Evolutionary conservation across 2,113 vertebrate genomes (phyloP).

Genomic region (Fregetta grallaria): DNA sequence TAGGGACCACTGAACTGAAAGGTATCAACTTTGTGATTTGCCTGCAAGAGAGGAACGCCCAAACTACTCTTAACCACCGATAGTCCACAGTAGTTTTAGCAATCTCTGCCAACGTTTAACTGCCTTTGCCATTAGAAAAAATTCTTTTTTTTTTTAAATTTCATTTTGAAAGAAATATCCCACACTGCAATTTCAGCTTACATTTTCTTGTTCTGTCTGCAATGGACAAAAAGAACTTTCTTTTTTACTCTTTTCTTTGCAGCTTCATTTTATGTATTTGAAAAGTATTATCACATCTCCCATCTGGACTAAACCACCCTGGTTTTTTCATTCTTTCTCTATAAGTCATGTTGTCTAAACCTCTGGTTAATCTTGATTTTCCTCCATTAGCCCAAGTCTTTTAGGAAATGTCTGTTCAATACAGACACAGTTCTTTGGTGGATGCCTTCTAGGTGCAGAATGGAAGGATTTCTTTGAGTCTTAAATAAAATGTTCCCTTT

Average conservation of each 20-base stretch:
- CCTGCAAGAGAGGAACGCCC: not conserved
- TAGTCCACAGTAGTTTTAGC: not conserved
- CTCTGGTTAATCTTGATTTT: not conserved
- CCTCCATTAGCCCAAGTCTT: not conserved
- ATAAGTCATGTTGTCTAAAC: not conserved
- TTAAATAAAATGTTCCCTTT: not conserved
- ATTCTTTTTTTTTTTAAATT: too few relatives aligned
- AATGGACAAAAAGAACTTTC: not conserved
- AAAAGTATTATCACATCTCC: not conserved
- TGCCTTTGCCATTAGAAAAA: not conserved
- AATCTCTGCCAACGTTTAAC: not conserved
- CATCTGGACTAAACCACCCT: not conserved
- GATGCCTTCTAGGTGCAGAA: not conserved
- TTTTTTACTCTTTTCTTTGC: not conserved
- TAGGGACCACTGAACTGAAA: not conserved
- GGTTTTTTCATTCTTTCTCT: not conserved
- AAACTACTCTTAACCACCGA: not conserved
- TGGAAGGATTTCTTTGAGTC: not conserved
- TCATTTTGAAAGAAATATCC: not conserved
- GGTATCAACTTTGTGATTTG: not conserved
- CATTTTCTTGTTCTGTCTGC: not conserved
- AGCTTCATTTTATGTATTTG: not conserved
- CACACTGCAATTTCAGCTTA: not conserved
- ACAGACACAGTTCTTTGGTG: not conserved
- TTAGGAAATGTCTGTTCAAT: not conserved